Base-by-base conservation (phyloP, 1,140 invertebrate genomes). In the Cydia splendana region DNA sequence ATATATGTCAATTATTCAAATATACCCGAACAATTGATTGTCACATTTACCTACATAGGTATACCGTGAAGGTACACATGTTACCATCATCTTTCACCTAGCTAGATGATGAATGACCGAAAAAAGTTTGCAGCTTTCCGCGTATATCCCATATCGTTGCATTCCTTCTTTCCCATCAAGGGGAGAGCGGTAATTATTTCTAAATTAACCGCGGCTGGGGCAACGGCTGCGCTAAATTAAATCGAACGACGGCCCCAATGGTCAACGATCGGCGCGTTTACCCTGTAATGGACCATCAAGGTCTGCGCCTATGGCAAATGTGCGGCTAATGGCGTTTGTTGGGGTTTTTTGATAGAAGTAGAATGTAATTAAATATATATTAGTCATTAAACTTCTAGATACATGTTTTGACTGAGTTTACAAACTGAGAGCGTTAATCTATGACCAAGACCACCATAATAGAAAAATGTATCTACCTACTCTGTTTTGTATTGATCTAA, bases 171-270 rank as follows among this genome's bases (percentile, higher is more conserved):
- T 81, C 83, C 69, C 75, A 65, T 57, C 76, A 69, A 80, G 78
- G 82, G 83, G 82, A 76, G 79, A 81, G 81, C 80, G 48, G 76
- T 82, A 91, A 91, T 91, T 90, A 91, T 91, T 90, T 90, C 86
- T 83, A 87, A 90, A 91, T 91, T 90, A 91, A 90, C 85, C 87
- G 79, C 51, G 65, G 85, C 82, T 78, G 79, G 80, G 87, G 83
- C 77, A 84, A 84, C 84, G 86, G 87, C 80, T 91, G 88, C 80
- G 89, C 84, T 87, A 87, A 91, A 91, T 91, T 90, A 89, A 91
- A 91, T 90, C 86, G 85, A 91, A 89, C 84, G 85, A 76, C 74
- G 76, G 76, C 81, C 77, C 81, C 74, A 84, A 90, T 87, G 89
- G 89, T 88, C 89, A 87, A 80, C 82, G 80, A 87, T 80, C 79